phyloP scores from a whole-genome alignment of 2,113 vertebrate genomes.

The Physeter macrocephalus region DNA sequence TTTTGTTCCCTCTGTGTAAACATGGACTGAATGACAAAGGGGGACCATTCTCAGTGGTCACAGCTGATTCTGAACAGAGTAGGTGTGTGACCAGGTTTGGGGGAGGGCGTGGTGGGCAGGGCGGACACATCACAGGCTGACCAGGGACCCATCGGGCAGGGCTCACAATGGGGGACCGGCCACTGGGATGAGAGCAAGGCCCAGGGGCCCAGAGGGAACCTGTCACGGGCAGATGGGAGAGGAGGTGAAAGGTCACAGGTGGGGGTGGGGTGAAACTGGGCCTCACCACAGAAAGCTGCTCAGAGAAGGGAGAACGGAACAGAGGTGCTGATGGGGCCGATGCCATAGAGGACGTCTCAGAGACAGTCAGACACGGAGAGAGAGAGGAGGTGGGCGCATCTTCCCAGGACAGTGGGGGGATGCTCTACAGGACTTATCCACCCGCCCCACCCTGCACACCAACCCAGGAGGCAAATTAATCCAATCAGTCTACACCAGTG shows the following conservation, averaged over 20 bases:
- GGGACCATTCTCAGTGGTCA: neutral
- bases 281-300: neutral
- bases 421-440: neutral
- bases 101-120: rapidly evolving
- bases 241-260: neutral
- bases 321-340: neutral
- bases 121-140: neutral
- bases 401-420: neutral
- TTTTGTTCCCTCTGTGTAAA: neutral
- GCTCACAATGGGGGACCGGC: neutral
- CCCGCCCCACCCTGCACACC: rapidly evolving
- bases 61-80: too few species aligned
- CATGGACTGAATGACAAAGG: neutral
- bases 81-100: rapidly evolving
- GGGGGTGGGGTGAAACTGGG: rapidly evolving
- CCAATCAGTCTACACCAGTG: neutral
- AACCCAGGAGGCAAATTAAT: neutral
- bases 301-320: neutral
- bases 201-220: neutral
- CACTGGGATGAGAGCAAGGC: neutral
- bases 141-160: neutral
- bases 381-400: neutral
- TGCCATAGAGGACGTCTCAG: neutral
- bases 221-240: neutral
- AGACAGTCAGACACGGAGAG: neutral